Evolutionary conservation across 2,888 invertebrate genomes (phyloP), one percentile per base, ranked within the genome.

Genomic region (Parnassius glacialis): DNA sequence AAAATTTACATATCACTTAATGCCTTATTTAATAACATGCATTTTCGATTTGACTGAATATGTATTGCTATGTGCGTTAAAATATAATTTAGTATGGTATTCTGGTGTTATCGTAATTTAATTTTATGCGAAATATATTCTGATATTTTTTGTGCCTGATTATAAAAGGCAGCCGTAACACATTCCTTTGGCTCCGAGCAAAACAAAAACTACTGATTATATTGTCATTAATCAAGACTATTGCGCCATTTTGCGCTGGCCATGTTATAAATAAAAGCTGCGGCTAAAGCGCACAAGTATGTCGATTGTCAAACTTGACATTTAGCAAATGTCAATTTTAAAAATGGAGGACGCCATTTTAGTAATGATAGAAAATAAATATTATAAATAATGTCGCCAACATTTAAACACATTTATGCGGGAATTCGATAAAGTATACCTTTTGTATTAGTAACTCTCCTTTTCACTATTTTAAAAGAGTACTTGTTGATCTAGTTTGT

Each of bases 171-270:
- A 25, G 51, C 34, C 45, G 12, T 61, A 41, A 48, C 48, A 13
- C 57, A 44, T 57, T 61, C 57, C 20, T 13, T 7, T 16, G 47
- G 52, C 16, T 20, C 16, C 12, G 13, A 45, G 10, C 42, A 25
- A 58, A 64, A 68, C 64, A 63, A 65, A 65, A 64, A 61, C 57
- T 61, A 45, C 47, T 48, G 48, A 61, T 65, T 57, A 61, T 44
- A 44, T 34, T 43, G 52, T 59, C 64, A 65, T 65, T 65, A 64
- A 64, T 65, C 65, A 65, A 25, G 34, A 44, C 56, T 54, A 64
- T 65, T 64, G 61, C 61, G 64, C 53, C 56, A 63, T 65, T 65
- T 65, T 50, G 52, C 55, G 56, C 57, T 61, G 47, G 59, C 44
- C 52, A 48, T 16, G 54, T 52, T 52, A 63, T 63, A 52, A 63